Evolutionary conservation across 2,113 vertebrate species (phyloP).

Genomic region (Otus sunia): DNA sequence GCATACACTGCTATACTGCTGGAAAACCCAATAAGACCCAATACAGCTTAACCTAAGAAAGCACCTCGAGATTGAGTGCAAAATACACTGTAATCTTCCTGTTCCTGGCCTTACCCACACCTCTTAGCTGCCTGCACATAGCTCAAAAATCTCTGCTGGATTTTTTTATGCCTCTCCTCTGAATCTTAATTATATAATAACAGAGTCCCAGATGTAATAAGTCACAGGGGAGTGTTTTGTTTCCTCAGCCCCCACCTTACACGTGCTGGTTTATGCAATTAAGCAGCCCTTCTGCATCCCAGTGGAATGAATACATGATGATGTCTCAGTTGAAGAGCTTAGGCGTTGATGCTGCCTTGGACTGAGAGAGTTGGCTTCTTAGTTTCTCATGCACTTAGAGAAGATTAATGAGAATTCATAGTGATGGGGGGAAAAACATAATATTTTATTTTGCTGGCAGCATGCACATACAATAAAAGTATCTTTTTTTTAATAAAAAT

Average conservation of each 20-base stretch:
- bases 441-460: constrained; percentile 66
- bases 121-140: not conserved
- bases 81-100: not conserved
- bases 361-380: not conserved
- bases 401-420: constrained; percentile 43
- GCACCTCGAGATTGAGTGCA: not conserved
- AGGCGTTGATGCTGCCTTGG: not conserved
- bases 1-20: not conserved
- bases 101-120: not conserved
- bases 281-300: not conserved
- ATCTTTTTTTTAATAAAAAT: constrained; percentile 74
- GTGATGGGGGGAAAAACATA: not conserved
- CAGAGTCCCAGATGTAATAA: not conserved
- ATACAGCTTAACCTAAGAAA: not conserved
- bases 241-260: not conserved
- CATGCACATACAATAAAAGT: constrained; percentile 52
- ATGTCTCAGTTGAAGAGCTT: not conserved
- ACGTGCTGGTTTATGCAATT: not conserved
- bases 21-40: not conserved
- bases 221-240: not conserved
- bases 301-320: not conserved
- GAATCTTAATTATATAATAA: not conserved
- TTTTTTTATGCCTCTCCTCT: not conserved
- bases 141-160: not conserved
- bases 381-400: not conserved